A percentile compares a stretch with the other conserved stretches of the same genome.
These are phyloP conservation scores for Falco naumanni DNA, from an alignment of 2,797 vertebrate species.

Conservation along the genomic window DNA sequence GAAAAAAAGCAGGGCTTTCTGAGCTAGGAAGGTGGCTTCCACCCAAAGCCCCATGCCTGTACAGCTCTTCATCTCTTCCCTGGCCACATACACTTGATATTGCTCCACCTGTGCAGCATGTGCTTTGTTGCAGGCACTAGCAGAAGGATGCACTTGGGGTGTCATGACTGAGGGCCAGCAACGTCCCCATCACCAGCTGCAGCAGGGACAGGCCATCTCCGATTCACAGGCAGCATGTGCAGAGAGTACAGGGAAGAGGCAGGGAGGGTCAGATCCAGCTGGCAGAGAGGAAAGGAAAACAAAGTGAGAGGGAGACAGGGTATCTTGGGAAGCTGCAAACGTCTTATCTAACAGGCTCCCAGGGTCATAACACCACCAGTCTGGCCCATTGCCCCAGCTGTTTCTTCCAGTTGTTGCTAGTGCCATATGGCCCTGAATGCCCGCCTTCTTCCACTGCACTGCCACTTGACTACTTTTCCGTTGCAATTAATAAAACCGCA, in stretches of 20 bases:
- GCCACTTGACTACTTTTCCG: not conserved
- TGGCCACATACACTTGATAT: rapidly evolving
- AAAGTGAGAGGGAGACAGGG: not conserved
- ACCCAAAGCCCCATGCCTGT: rapidly evolving
- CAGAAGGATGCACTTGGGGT: not conserved
- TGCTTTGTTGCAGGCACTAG: not conserved
- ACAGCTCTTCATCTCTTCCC: not conserved
- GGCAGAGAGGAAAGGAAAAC: not conserved
- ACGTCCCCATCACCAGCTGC: not conserved
- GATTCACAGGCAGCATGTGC: rapidly evolving
- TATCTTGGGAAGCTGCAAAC: not conserved
- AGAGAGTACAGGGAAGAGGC: not conserved
- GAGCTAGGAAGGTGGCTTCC: not conserved
- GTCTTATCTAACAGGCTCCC: not conserved
- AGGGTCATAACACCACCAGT: not conserved
- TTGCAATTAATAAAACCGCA: not conserved
- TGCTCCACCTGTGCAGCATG: rapidly evolving
- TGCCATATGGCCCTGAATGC: not conserved
- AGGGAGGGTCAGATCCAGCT: not conserved
- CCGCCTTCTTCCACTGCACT: not conserved
- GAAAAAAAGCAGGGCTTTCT: not conserved
- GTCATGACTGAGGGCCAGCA: not conserved
- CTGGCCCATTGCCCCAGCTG: not conserved
- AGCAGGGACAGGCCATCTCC: not conserved
- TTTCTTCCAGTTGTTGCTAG: not conserved